These are phyloP conservation scores for Campaea margaritaria DNA, from an alignment of 2,888 invertebrate species.

Conservation along the genomic window DNA sequence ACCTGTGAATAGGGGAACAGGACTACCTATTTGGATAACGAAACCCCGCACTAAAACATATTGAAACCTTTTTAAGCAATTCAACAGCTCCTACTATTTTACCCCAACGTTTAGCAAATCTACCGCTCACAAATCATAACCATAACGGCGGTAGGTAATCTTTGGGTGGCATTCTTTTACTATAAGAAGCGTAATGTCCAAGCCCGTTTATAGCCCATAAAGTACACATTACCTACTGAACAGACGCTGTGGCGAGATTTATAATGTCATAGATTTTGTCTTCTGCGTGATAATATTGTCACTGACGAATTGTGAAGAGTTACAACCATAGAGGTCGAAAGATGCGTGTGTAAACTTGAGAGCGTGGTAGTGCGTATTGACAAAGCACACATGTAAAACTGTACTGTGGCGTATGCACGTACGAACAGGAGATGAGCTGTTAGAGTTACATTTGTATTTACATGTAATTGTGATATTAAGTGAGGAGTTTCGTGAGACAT, in stretches of 20 bases:
- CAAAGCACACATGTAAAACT: too few species aligned
- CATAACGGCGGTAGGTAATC: slow-evolving; percentile 20
- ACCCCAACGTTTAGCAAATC: slow-evolving; percentile 1
- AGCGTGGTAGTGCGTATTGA: too few species aligned
- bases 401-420: too few species aligned
- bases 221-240: slow-evolving; percentile 4
- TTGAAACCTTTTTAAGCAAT: neutral
- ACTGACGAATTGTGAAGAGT: neutral
- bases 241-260: slow-evolving; percentile 12
- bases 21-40: too few species aligned
- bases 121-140: slow-evolving; percentile 18
- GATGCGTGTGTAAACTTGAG: too few species aligned
- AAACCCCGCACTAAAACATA: too few species aligned
- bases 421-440: too few species aligned
- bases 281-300: slow-evolving; percentile 5
- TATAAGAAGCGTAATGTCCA: slow-evolving; percentile 9
- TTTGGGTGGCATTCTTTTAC: slow-evolving; percentile 18
- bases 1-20: too few species aligned
- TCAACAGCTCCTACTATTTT: neutral
- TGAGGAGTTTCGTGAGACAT: too few species aligned
- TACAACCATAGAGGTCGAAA: neutral
- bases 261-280: slow-evolving; percentile 10
- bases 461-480: too few species aligned
- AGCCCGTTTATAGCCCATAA: slow-evolving; percentile 25
- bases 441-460: too few species aligned